Percentiles rank a stretch among this genome's conserved stretches.
phyloP scores from a whole-genome alignment of 2,888 invertebrate species.

The Aromia moschata region DNA sequence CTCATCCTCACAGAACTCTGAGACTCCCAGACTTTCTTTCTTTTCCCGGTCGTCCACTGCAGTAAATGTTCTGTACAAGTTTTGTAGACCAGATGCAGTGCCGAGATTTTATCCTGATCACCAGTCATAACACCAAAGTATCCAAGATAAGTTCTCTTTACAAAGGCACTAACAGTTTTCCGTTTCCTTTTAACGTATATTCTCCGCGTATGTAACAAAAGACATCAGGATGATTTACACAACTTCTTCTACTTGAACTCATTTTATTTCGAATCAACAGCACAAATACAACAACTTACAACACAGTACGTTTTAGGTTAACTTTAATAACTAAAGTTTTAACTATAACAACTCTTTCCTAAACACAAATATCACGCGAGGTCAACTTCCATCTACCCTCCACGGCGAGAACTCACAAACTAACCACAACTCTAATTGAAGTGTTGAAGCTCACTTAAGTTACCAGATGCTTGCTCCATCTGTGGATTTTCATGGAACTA shows the following conservation, averaged over 20 bases:
- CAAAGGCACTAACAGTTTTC: conserved; percentile 7
- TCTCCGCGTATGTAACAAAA: conserved; percentile 7
- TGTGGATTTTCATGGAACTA: background rate
- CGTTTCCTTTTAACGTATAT: conserved; percentile 3
- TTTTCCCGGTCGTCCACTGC: conserved; percentile 33
- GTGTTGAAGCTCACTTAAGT: background rate
- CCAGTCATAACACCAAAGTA: conserved; percentile 42
- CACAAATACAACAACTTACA: conserved; percentile 3
- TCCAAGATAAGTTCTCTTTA: conserved; percentile 35
- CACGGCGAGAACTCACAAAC: background rate
- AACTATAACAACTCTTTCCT: conserved; percentile 2
- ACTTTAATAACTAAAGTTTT: too few relatives aligned
- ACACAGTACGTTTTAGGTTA: conserved; percentile 2
- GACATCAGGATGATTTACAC: conserved; percentile 8
- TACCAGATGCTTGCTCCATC: background rate
- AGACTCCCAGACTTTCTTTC: conserved; percentile 37
- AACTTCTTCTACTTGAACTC: conserved; percentile 5
- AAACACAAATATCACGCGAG: conserved; percentile 1
- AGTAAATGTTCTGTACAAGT: conserved; percentile 36
- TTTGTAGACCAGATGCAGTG: conserved; percentile 38
- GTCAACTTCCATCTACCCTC: background rate
- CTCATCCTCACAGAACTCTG: background rate
- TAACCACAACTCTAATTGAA: background rate
- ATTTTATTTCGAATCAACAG: conserved; percentile 1
- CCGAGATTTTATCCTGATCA: conserved; percentile 42